Evolutionary conservation across 2,797 vertebrate species (phyloP), one percentile per base, ranked within the genome.

Genomic region (Fringilla coelebs): DNA sequence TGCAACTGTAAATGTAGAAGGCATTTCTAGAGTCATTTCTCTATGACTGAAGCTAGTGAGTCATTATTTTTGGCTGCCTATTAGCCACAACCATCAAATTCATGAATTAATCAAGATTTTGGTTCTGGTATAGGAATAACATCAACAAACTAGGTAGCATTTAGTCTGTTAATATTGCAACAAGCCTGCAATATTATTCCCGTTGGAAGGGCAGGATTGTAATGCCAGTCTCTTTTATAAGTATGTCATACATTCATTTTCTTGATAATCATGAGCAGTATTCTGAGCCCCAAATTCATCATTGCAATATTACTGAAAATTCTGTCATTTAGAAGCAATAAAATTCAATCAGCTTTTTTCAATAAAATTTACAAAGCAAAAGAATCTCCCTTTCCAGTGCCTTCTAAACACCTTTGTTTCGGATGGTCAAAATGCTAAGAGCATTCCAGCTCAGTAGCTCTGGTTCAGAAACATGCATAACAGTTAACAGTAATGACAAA

Each of bases 281-380:
- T 65, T 55, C 48, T 43, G n/a, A 89, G 22, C 48, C 34, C 36
- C 34, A 83, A 72, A 63, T 72, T 90, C 32, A 80, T 72, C 55
- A 40, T 57, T 94, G 25, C 26, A 85, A 48, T 43, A 78, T n/a
- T 70, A 54, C 26, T 54, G 48, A 83, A 93, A 71, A 90, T 90
- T 92, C 51, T 46, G 13, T 78, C 82, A 96, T 95, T 93, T 36
- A 38, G 77, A 72, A 83, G 76, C 61, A 94, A 94, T 94, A 94
- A 96, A 92, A 97, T 75, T 29, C 61, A 65, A 52, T 73, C 34
- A 6, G 77, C 48, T 84, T 95, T 88, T 90, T 80, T 92, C 60
- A 77, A 93, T 88, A 96, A 96, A 96, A 97, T 96, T 91, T 95
- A 89, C 7, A 92, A 83, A 97, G 95, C 91, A 90, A 90, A 96